phyloP scores from a whole-genome alignment of 2,888 invertebrate species.

The Labia minor region DNA sequence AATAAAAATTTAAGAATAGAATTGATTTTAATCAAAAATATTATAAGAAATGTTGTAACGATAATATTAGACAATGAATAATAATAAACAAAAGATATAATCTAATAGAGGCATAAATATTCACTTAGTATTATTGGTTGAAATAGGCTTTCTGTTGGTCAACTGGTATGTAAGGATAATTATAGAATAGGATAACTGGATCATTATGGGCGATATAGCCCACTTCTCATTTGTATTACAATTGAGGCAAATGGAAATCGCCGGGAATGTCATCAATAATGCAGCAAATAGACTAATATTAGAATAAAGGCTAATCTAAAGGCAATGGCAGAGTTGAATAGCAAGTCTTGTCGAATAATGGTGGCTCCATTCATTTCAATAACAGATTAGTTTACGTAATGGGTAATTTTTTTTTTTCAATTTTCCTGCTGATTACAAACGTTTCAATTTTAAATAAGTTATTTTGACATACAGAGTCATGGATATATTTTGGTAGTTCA shows the following conservation, averaged over 20 bases:
- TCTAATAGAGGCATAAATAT: too few species aligned
- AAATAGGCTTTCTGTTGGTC: neutral
- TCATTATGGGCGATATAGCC: neutral
- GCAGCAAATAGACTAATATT: conserved; percentile 8
- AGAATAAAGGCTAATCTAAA: conserved; percentile 4
- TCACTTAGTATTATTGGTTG: too few species aligned
- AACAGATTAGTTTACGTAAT: neutral
- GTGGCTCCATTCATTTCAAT: neutral
- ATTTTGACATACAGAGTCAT: neutral
- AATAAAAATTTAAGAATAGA: too few species aligned
- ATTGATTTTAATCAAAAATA: too few species aligned
- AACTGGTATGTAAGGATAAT: conserved; percentile 1
- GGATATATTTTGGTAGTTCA: neutral
- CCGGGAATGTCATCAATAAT: neutral
- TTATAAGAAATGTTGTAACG: too few species aligned
- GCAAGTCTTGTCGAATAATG: neutral
- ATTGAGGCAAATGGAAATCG: neutral
- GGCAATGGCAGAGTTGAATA: neutral
- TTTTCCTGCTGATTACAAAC: neutral
- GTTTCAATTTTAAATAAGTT: neutral
- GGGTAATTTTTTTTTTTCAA: neutral
- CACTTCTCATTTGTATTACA: conserved; percentile 8
- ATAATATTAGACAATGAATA: too few species aligned
- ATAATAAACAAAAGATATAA: too few species aligned
- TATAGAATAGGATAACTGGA: neutral